Conservation (phyloP, 1,140 invertebrate genomes). For the Aricia agestis region DNA sequence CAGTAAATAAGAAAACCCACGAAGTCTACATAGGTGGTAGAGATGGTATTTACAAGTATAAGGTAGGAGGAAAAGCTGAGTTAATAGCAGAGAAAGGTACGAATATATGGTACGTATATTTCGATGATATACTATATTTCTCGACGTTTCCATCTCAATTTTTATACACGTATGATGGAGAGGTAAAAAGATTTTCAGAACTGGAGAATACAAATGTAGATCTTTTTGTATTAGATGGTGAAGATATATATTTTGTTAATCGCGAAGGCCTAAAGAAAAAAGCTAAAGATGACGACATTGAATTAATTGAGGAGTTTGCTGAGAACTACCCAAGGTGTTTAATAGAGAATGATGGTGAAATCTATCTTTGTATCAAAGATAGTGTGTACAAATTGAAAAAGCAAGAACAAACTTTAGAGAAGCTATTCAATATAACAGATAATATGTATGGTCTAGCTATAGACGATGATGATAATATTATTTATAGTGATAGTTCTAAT, state of each 20-base stretch:
- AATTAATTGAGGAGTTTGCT: constrained; percentile 32
- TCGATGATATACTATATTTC: constrained; percentile 50
- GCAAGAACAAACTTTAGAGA: constrained; percentile 31
- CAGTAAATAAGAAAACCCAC: constrained; percentile 46
- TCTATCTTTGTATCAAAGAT: constrained; percentile 44
- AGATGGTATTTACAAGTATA: constrained; percentile 55
- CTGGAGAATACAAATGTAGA: constrained; percentile 59
- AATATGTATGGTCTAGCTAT: constrained; percentile 54
- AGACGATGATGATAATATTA: constrained; percentile 52
- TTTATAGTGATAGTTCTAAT: constrained; percentile 50
- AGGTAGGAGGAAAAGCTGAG: constrained; percentile 38
- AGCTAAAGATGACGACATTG: constrained; percentile 40
- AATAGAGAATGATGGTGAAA: constrained; percentile 44
- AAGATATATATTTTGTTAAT: constrained; percentile 53
- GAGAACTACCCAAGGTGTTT: constrained; percentile 39
- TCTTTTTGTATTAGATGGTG: constrained; percentile 53
- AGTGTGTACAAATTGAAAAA: constrained; percentile 49
- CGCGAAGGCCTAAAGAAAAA: constrained; percentile 49
- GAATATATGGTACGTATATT: constrained; percentile 54
- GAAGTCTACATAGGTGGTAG: constrained; percentile 52
- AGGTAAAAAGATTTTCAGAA: constrained; percentile 41
- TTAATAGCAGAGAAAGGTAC: constrained; percentile 32
- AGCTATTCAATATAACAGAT: constrained; percentile 44
- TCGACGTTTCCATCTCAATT: constrained; percentile 51
- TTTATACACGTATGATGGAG: constrained; percentile 43